Base-by-base conservation (phyloP, 1,140 invertebrate species). In the Neodiprion fabricii region DNA sequence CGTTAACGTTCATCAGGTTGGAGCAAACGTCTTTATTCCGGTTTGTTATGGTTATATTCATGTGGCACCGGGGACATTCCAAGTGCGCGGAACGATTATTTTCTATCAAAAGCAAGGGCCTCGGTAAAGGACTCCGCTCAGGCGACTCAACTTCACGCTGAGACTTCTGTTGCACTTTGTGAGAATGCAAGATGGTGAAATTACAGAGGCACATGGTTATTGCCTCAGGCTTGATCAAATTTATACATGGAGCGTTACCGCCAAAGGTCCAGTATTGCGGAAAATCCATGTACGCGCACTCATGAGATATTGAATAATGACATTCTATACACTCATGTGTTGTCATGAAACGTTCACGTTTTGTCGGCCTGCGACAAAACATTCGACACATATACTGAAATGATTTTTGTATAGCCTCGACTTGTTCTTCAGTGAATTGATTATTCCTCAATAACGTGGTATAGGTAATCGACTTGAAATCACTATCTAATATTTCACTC, bases 251-350 rank as follows among this genome's bases (percentile, higher is more conserved):
- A 53, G 50, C 50, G 50, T 53, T 53, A 53, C 50, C 50, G 50
- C 50, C 50, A 53, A 53, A 53, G 50, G 50, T 53, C 50, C 50
- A 53, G 50, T 53, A 53, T 53, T 1, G 1, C 1, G 50, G 1
- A 53, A 9, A 1, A 53, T 53, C 50, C 50, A 1, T 53, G 1
- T 1, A 1, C 50, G 1, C 50, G 50, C 50, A 53, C 1, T 53
- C 50, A 53, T 53, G 50, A 53, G 50, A 53, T 53, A 53, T 53
- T 53, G 50, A 53, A 53, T 53, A 53, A 53, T 53, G 50, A 53
- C 50, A 53, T 53, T 53, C 50, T 53, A 53, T 53, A 53, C 50
- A 53, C 50, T 53, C 50, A 53, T 53, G 1, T 1, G 50, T 53
- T 53, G 9, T 53, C 50, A 53, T 53, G 50, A 53, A 53, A 53